Conservation (phyloP, 2,888 invertebrate species). For the Euproctis similis region DNA sequence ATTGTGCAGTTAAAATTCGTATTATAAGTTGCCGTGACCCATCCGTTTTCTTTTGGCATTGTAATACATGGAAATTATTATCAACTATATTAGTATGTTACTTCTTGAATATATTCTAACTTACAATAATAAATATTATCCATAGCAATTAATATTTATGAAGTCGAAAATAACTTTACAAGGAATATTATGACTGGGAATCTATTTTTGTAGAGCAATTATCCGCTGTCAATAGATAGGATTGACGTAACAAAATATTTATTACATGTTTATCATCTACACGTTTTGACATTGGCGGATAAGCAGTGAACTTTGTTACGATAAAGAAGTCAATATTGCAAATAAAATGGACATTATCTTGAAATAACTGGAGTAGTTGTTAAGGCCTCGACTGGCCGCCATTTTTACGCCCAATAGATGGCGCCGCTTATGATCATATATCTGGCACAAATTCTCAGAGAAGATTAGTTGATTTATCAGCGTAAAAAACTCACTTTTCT, state of each 20-base stretch:
- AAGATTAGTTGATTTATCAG: no score
- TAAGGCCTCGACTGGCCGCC: no score
- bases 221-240: constrained; percentile 16
- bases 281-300: constrained; percentile 29
- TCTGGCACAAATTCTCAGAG: background rate
- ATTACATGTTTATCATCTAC: constrained; percentile 30
- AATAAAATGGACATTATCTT: no score
- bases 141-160: background rate
- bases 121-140: background rate
- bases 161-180: constrained; percentile 11
- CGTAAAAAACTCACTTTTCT: constrained; percentile 81
- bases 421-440: background rate
- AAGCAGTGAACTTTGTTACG: no score
- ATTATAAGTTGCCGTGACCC: no score
- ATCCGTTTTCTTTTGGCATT: no score
- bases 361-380: no score
- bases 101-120: no score
- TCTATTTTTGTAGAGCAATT: constrained; percentile 15
- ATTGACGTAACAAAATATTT: constrained; percentile 31
- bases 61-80: no score
- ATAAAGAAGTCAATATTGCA: no score
- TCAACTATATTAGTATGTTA: no score
- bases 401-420: background rate
- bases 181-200: constrained; percentile 7
- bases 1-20: no score